A percentile compares a stretch with the other conserved stretches of the same genome.
Evolutionary conservation across 2,888 invertebrate genomes (phyloP).

Genomic region (Nesidiocoris tenuis): DNA sequence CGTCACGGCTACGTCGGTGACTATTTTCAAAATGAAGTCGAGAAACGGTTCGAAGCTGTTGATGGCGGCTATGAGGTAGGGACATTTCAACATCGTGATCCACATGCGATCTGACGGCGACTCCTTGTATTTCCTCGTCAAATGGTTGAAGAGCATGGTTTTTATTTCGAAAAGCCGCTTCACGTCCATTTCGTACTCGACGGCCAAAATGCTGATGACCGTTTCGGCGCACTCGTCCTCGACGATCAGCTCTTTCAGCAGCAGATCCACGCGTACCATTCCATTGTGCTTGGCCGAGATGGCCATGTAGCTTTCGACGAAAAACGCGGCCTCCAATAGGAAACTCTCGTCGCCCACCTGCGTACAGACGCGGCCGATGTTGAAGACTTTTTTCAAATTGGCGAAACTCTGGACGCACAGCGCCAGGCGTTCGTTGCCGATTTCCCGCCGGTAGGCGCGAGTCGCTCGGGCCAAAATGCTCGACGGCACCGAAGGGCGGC

Average conservation of each 20-base stretch:
- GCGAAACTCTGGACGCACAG: not conserved
- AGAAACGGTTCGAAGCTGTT: constrained; percentile 3
- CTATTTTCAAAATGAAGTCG: constrained; percentile 6
- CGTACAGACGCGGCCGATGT: not conserved
- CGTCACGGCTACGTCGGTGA: not conserved
- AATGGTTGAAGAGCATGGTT: not conserved
- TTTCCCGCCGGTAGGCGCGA: not conserved
- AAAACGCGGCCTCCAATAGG: not conserved
- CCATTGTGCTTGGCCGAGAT: not conserved
- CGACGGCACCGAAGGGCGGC: not conserved
- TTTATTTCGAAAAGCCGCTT: not conserved
- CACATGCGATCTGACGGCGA: not conserved
- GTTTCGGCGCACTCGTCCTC: constrained; percentile 28
- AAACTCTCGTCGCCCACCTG: not conserved
- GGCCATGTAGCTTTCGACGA: not conserved
- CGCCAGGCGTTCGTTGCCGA: not conserved
- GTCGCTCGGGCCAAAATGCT: not conserved
- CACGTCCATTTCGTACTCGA: not conserved
- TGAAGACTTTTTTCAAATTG: not conserved
- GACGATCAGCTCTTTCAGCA: constrained; percentile 2
- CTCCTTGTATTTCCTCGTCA: not conserved
- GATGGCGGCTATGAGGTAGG: not conserved
- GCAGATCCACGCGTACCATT: not conserved
- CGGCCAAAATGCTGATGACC: constrained; percentile 11
- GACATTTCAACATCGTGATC: not conserved